Conservation (phyloP, 2,888 invertebrate genomes). For the Eilema sororculum region DNA sequence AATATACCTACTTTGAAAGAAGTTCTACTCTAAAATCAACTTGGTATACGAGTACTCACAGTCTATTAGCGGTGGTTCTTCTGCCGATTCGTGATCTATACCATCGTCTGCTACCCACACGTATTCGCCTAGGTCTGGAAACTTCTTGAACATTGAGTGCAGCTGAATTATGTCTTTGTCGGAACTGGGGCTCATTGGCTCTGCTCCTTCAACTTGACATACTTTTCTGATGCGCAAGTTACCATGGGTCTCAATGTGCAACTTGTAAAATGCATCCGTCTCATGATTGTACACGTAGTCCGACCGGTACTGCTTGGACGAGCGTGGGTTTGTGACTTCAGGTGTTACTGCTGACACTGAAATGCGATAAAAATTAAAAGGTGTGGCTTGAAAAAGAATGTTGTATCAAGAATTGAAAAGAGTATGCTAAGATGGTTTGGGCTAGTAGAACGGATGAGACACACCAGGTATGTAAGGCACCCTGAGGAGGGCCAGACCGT, state of each 20-base stretch:
- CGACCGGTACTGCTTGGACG: constrained; percentile 56
- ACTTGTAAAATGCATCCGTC: constrained; percentile 72
- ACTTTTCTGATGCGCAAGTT: constrained; percentile 23
- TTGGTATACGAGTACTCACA: background rate
- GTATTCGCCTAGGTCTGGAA: constrained; percentile 63
- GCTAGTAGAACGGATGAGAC: too few species aligned
- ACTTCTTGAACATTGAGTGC: constrained; percentile 69
- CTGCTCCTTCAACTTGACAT: constrained; percentile 64
- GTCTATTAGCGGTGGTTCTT: constrained; percentile 58
- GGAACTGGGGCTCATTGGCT: constrained; percentile 56
- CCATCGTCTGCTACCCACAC: constrained; percentile 65
- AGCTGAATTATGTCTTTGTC: constrained; percentile 58
- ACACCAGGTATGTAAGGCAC: too few species aligned
- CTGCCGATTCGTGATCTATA: constrained; percentile 58
- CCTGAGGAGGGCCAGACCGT: too few species aligned
- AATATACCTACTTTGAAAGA: background rate
- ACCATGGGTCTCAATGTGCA: constrained; percentile 60
- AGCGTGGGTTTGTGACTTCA: background rate
- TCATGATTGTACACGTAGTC: constrained; percentile 69
- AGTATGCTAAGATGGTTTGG: too few species aligned
- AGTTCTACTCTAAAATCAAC: background rate
- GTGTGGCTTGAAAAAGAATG: too few species aligned
- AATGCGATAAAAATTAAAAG: background rate
- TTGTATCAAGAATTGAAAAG: too few species aligned
- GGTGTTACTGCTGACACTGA: background rate